Conservation (phyloP, 2,888 invertebrate species). For the Allacma fusca region DNA sequence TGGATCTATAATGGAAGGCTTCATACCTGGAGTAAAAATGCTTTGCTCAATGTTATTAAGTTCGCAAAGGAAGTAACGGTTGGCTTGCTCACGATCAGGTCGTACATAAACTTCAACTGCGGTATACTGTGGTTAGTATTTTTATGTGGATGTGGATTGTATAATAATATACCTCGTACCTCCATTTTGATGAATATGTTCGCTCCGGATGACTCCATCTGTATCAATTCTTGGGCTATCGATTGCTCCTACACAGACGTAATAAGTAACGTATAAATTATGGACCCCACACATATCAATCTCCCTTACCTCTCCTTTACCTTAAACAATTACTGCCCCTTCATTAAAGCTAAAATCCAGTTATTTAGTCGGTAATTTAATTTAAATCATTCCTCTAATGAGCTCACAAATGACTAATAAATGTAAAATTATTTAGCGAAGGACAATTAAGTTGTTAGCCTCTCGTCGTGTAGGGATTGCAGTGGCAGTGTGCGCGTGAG, state of each 20-base stretch:
- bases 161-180: slow-evolving; percentile 38
- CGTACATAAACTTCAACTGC: slow-evolving; percentile 45
- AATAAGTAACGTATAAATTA: too few species aligned
- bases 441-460: too few species aligned
- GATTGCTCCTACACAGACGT: slow-evolving; percentile 33
- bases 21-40: slow-evolving; percentile 33
- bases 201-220: slow-evolving; percentile 44
- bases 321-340: too few species aligned
- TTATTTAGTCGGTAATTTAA: too few species aligned
- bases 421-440: too few species aligned
- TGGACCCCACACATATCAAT: too few species aligned
- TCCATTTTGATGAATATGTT: slow-evolving; percentile 47
- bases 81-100: slow-evolving; percentile 39
- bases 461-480: too few species aligned
- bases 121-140: slow-evolving; percentile 37
- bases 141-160: slow-evolving; percentile 31
- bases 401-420: too few species aligned
- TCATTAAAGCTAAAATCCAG: too few species aligned
- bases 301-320: too few species aligned
- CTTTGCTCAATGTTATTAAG: slow-evolving; percentile 27
- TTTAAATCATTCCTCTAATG: too few species aligned
- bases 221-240: slow-evolving; percentile 40
- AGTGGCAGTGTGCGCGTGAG: too few species aligned
- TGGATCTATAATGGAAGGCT: neutral
- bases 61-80: slow-evolving; percentile 38